These are phyloP conservation scores for Cardinalis cardinalis DNA, from an alignment of 2,113 vertebrate genomes.

Conservation along the genomic window DNA sequence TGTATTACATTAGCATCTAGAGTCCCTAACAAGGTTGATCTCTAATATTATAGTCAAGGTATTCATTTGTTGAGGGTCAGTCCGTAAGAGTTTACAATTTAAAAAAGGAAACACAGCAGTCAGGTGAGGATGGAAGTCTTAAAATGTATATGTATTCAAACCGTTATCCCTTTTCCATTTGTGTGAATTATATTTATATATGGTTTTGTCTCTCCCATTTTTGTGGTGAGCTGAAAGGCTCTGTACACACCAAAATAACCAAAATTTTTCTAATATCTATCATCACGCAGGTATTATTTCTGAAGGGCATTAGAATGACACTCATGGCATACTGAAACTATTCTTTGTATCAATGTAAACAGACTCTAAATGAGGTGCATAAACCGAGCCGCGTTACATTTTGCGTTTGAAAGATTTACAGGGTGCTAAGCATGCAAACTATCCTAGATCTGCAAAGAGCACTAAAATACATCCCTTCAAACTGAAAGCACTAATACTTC, in stretches of 20 bases:
- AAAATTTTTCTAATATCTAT: background rate
- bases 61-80: background rate
- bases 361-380: background rate
- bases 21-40: background rate
- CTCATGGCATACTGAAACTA: background rate
- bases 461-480: background rate
- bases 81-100: background rate
- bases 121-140: background rate
- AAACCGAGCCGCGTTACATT: background rate
- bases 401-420: background rate
- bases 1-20: background rate
- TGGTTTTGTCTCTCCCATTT: background rate
- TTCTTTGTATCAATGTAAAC: background rate
- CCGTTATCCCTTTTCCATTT: background rate
- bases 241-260: background rate
- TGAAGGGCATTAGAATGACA: background rate
- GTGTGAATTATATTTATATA: background rate
- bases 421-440: background rate
- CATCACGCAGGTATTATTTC: background rate
- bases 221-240: background rate
- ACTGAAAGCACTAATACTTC: background rate
- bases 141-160: background rate
- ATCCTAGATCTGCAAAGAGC: background rate
- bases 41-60: background rate
- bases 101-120: background rate